These are phyloP conservation scores for Oncorhynchus clarkii DNA, from an alignment of 2,113 vertebrate genomes.

Conservation along the genomic window DNA sequence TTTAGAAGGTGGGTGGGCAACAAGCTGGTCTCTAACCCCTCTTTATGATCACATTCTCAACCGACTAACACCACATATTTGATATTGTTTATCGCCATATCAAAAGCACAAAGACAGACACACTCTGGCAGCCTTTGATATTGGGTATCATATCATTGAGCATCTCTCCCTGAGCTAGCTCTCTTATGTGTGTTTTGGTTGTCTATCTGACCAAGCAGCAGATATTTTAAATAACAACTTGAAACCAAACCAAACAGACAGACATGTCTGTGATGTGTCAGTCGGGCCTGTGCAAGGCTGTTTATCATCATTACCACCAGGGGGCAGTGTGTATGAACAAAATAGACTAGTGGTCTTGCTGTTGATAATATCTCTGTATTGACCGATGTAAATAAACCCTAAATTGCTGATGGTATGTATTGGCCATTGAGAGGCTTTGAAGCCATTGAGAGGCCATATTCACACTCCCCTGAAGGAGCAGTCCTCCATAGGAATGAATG, in stretches of 20 bases:
- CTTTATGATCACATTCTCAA: background rate
- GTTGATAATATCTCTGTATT: background rate
- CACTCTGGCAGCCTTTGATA: background rate
- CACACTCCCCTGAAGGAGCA: too few species aligned
- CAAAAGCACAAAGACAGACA: background rate
- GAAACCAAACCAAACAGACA: constrained; percentile 34
- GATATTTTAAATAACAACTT: constrained; percentile 40
- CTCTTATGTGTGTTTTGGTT: constrained; percentile 1
- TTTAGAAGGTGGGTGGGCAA: too few species aligned
- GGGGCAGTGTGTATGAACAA: constrained; percentile 55
- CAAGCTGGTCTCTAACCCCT: too few species aligned
- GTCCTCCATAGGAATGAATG: too few species aligned
- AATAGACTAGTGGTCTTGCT: background rate
- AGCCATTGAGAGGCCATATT: too few species aligned
- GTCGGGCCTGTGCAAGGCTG: constrained; percentile 10
- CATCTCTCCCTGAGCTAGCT: background rate
- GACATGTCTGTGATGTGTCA: constrained; percentile 34
- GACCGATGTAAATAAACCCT: too few species aligned
- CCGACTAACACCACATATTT: background rate
- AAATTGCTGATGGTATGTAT: too few species aligned
- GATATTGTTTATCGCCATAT: background rate
- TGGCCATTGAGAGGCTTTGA: too few species aligned
- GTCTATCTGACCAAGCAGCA: constrained; percentile 21
- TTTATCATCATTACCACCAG: constrained; percentile 49
- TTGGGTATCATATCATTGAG: background rate